A percentile compares a stretch with the other conserved stretches of the same genome.
Evolutionary conservation across 2,113 vertebrate genomes (phyloP).

Genomic region (Sturnus vulgaris): DNA sequence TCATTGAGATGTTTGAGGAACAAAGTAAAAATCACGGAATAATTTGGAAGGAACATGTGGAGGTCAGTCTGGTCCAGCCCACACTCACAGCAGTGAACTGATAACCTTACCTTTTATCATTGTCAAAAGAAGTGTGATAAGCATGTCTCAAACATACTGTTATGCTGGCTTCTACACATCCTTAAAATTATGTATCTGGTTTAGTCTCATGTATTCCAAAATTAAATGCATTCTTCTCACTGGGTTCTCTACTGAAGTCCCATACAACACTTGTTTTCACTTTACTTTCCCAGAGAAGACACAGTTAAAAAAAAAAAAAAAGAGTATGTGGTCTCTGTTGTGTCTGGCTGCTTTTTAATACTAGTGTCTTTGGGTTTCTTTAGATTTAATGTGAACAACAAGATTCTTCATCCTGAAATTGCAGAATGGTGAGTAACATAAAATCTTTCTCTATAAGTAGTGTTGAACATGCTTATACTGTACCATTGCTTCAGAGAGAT

Average conservation of each 20-base stretch:
- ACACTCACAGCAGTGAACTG: not conserved
- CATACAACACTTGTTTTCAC: not conserved
- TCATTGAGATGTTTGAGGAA: not conserved
- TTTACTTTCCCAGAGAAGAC: not conserved
- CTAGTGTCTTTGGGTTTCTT: not conserved
- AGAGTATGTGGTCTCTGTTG: not conserved
- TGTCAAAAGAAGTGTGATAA: not conserved
- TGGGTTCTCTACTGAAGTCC: not conserved
- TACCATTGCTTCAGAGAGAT: not conserved
- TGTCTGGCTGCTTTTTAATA: not conserved
- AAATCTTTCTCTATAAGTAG: not conserved
- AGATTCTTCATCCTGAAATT: conserved; percentile 85
- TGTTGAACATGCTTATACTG: not conserved
- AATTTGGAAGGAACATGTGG: not conserved
- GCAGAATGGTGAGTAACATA: conserved; percentile 86
- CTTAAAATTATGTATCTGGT: fast-evolving
- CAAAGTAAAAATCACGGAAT: not conserved
- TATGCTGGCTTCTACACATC: not conserved
- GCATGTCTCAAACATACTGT: fast-evolving
- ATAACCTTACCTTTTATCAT: not conserved
- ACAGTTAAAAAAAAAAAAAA: not conserved
- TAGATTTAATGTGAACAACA: conserved; percentile 89
- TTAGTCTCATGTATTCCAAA: not conserved
- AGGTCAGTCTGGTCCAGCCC: not conserved
- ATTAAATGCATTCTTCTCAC: not conserved